phyloP scores from a whole-genome alignment of 1,140 invertebrate species.

The Rhynchophorus ferrugineus region DNA sequence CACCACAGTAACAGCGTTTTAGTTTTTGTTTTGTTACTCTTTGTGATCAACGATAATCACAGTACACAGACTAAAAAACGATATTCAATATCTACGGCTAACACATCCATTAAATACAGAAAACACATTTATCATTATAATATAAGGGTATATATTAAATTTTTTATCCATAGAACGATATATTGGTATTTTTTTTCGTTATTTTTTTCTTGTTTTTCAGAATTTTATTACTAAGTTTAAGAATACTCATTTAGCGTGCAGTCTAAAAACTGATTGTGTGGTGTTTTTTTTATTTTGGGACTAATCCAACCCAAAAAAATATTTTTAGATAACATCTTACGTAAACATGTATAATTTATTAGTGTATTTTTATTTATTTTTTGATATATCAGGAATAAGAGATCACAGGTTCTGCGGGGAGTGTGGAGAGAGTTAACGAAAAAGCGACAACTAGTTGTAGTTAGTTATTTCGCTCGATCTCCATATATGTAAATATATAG shows the following conservation, averaged over 20 bases:
- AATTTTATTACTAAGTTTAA: conserved; percentile 34
- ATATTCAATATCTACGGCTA: conserved; percentile 36
- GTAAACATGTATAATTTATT: conserved; percentile 35
- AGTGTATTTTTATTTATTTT: too few relatives aligned
- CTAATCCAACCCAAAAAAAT: conserved; percentile 22
- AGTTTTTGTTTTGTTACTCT: conserved; percentile 34
- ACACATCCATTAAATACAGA: conserved; percentile 38
- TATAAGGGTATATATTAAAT: conserved; percentile 35
- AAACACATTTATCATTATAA: conserved; percentile 30
- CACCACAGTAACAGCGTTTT: conserved; percentile 41
- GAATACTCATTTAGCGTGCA: conserved; percentile 41
- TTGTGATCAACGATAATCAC: conserved; percentile 35
- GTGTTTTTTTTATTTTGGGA: conserved; percentile 35
- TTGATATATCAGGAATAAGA: conserved; percentile 40
- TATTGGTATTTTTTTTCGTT: conserved; percentile 18
- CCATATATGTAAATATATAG: background rate
- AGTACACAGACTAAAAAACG: conserved; percentile 38
- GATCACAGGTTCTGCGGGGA: conserved; percentile 39
- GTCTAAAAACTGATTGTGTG: conserved; percentile 43
- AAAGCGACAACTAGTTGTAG: background rate
- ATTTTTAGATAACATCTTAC: conserved; percentile 26
- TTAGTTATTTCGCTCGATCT: too few relatives aligned
- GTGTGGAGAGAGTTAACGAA: conserved; percentile 7
- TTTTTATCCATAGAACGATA: conserved; percentile 34
- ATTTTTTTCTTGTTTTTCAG: conserved; percentile 16